Evolutionary conservation across 2,113 vertebrate genomes (phyloP), one percentile per base, ranked within the genome.

Genomic region (Engystomops pustulosus): DNA sequence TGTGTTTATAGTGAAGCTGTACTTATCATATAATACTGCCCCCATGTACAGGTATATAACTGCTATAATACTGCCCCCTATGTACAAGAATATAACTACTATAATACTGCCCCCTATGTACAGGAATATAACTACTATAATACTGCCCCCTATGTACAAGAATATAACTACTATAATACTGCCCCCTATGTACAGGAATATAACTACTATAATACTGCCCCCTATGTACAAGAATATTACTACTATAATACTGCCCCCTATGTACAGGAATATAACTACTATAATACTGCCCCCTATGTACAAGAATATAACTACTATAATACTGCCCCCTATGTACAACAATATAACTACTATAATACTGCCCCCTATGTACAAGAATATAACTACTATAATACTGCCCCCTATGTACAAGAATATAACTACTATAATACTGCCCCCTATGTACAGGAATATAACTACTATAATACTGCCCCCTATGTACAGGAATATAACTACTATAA

Each of bases 151-250:
- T 60, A 27, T 60, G 15, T 60, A 60, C 55, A 60, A 27, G 55
- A 60, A 60, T 60, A 60, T 60, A 60, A 60, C 55, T 60, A 60
- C 55, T 60, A 60, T 60, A 60, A 60, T 60, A 60, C 55, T 60
- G 23, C 55, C 3, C n/a, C 55, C 55, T 60, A 60, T 60, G 3
- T 60, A 60, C 55, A 60, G 14, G 55, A 60, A 60, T 60, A 60
- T 60, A 27, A 27, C 55, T 60, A 60, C 55, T 60, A 60, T 60
- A 60, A 60, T 60, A 60, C 55, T 60, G 55, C 23, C 5, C n/a
- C 23, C 55, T 60, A 17, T 49, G 47, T 49, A 49, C 15, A 49
- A 49, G 47, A 49, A 18, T 49, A 49, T 49, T 17, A 49, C 47
- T 49, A 49, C 47, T 49, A 49, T 49, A 49, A 49, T 49, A 49